Conservation (phyloP, 1,140 invertebrate species). For the Drosophila albomicans region DNA sequence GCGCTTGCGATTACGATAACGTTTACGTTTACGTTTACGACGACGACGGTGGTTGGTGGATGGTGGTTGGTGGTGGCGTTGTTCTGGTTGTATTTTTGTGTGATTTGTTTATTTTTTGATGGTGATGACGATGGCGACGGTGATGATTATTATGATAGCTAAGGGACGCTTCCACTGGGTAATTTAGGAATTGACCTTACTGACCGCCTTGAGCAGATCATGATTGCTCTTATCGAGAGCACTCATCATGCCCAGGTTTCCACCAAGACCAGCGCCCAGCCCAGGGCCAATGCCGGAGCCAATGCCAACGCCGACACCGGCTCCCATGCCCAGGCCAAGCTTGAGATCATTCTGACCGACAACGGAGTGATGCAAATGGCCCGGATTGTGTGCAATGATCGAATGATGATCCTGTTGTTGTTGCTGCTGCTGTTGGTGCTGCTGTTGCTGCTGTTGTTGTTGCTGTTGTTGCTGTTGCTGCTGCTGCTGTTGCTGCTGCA, state of each 20-base stretch:
- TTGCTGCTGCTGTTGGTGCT: slow-evolving; percentile 88
- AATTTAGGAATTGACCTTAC: slow-evolving; percentile 87
- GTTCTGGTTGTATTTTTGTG: not conserved
- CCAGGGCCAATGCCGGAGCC: slow-evolving; percentile 62
- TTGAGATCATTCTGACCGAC: slow-evolving; percentile 84
- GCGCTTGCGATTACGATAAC: not conserved
- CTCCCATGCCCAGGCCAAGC: slow-evolving; percentile 77
- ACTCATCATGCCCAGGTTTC: slow-evolving; percentile 85
- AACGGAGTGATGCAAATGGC: slow-evolving; percentile 82
- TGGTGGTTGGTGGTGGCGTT: slow-evolving; percentile 31
- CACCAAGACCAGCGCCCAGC: slow-evolving; percentile 71
- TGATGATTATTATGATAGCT: slow-evolving; percentile 46
- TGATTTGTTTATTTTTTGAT: too few species aligned
- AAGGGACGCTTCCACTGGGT: slow-evolving; percentile 35
- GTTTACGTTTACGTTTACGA: not conserved
- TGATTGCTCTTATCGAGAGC: slow-evolving; percentile 87
- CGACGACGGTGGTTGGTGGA: slow-evolving; percentile 34
- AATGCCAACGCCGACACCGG: slow-evolving; percentile 69
- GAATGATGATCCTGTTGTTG: slow-evolving; percentile 86
- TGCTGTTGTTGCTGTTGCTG: slow-evolving; percentile 86
- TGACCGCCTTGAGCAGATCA: slow-evolving; percentile 87
- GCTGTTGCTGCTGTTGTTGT: slow-evolving; percentile 87
- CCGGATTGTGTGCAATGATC: slow-evolving; percentile 86
- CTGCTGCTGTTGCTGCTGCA: slow-evolving; percentile 88
- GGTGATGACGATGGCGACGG: slow-evolving; percentile 14